Percentiles rank a stretch among this genome's conserved stretches.
Conservation (phyloP, 2,113 vertebrate species). For the Prolemur simus region DNA sequence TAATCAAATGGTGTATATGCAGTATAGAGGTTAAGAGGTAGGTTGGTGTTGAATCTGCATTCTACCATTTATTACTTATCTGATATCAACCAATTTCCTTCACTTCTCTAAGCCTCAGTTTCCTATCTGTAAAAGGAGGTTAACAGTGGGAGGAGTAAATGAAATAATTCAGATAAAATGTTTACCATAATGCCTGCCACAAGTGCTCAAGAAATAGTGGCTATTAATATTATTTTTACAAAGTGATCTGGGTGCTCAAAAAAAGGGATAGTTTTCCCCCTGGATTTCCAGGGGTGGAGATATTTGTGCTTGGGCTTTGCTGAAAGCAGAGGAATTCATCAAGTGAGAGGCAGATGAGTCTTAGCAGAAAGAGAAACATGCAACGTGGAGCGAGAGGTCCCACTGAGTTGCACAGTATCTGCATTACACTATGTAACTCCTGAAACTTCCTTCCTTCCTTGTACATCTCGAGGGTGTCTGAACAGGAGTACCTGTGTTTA, state of each 20-base stretch:
- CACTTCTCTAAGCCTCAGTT: neutral
- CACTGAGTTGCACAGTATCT: neutral
- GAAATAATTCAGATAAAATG: neutral
- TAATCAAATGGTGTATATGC: neutral
- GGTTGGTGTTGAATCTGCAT: neutral
- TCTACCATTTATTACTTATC: neutral
- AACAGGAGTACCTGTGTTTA: conserved; percentile 69
- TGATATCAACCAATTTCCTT: neutral
- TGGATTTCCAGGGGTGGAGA: neutral
- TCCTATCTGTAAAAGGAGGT: conserved; percentile 41
- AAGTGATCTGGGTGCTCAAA: neutral
- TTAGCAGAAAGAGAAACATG: neutral
- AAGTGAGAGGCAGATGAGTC: neutral
- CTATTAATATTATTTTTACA: neutral
- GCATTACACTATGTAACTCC: neutral
- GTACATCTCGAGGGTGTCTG: neutral
- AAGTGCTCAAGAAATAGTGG: neutral
- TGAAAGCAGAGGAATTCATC: neutral
- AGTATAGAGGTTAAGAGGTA: neutral
- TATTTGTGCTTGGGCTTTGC: neutral
- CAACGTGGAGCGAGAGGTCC: neutral
- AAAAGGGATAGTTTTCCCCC: neutral
- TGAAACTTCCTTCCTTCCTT: conserved; percentile 37
- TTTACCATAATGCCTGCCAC: neutral
- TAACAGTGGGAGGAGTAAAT: neutral